phyloP scores from a whole-genome alignment of 2,797 vertebrate species.

The Momotus momota region DNA sequence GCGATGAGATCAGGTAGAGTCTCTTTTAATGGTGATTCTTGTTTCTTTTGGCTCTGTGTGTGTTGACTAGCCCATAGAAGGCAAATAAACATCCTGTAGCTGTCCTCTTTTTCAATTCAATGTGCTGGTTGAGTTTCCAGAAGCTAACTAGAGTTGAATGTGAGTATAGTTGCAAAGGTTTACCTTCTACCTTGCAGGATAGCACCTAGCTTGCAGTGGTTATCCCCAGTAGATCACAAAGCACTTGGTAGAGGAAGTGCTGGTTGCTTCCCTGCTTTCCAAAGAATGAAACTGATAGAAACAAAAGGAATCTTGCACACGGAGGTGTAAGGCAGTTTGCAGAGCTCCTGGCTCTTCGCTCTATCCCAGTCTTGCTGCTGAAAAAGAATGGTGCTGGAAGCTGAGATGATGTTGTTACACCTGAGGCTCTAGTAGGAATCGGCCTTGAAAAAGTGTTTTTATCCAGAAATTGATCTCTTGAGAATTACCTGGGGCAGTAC shows the following conservation, averaged over 20 bases:
- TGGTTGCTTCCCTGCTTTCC: not conserved
- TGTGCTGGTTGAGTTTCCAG: not conserved
- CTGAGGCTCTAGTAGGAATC: not conserved
- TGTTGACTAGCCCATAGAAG: not conserved
- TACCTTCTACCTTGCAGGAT: not conserved
- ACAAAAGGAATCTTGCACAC: not conserved
- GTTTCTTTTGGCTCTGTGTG: not conserved
- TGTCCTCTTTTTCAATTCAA: not conserved
- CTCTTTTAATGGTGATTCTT: not conserved
- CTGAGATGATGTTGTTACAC: not conserved
- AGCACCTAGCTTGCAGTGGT: not conserved
- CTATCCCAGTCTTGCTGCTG: not conserved
- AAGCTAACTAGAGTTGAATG: not conserved
- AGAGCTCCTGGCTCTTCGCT: not conserved
- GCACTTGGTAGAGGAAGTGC: not conserved
- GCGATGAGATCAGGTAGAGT: slow-evolving; percentile 63
- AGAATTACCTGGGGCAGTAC: not conserved
- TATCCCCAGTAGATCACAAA: not conserved
- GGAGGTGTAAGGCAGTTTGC: not conserved
- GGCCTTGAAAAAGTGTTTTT: not conserved
- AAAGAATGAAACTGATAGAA: not conserved
- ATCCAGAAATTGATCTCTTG: not conserved
- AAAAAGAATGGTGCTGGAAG: not conserved
- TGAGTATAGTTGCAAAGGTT: not conserved
- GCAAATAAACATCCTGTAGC: not conserved